A percentile compares a stretch with the other conserved stretches of the same genome.
These are phyloP conservation scores for Diplodus puntazzo DNA, from an alignment of 2,797 vertebrate genomes.

Conservation along the genomic window DNA sequence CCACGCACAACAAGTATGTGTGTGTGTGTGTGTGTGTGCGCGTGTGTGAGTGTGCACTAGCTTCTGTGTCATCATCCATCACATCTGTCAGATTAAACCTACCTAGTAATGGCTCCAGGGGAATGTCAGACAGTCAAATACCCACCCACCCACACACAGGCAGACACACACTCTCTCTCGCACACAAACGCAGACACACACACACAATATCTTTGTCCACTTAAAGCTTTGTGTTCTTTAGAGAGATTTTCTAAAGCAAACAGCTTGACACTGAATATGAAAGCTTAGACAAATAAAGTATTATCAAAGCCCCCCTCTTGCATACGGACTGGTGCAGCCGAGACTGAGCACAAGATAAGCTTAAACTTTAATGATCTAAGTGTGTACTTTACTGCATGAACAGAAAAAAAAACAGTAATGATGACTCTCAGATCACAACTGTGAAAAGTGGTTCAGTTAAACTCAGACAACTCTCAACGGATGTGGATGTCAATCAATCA, in stretches of 20 bases:
- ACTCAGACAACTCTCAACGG: not conserved
- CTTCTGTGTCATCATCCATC: constrained; percentile 59
- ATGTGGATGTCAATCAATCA: not conserved
- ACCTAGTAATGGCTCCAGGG: constrained; percentile 60
- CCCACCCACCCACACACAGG: constrained; percentile 4
- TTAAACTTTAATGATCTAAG: constrained; percentile 36
- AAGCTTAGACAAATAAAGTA: constrained; percentile 51
- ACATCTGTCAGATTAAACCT: constrained; percentile 68
- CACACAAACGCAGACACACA: constrained; percentile 9
- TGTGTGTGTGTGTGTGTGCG: constrained; percentile 34
- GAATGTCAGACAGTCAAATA: constrained; percentile 56
- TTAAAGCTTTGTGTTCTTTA: constrained; percentile 42
- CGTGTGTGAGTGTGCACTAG: constrained; percentile 3
- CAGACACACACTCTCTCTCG: constrained; percentile 4
- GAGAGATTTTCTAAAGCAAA: constrained; percentile 32
- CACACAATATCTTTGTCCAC: constrained; percentile 20
- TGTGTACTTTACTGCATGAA: constrained; percentile 1
- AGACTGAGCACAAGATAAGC: constrained; percentile 32
- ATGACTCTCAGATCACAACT: not conserved
- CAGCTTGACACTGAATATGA: constrained; percentile 41
- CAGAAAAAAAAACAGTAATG: not conserved
- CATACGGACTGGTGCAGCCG: not conserved
- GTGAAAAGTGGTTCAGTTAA: not conserved
- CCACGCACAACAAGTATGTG: constrained; percentile 27
- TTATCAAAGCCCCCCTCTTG: constrained; percentile 40